Evolutionary conservation across 2,113 vertebrate species (phyloP).

Genomic region (Thymallus thymallus): DNA sequence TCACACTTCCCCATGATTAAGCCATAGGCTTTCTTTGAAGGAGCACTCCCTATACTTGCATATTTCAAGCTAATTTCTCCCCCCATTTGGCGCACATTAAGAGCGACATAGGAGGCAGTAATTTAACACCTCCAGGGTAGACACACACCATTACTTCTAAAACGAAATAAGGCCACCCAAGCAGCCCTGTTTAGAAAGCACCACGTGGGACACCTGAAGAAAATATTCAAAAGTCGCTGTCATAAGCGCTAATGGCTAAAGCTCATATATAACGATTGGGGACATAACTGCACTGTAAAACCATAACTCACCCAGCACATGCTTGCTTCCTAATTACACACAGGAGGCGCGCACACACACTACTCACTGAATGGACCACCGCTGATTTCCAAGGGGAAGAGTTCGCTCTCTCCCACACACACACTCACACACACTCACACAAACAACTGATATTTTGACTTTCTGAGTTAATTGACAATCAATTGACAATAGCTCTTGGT

Average conservation of each 20-base stretch:
- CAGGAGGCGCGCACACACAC: slow-evolving; percentile 2
- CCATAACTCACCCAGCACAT: slow-evolving; percentile 11
- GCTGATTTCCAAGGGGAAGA: neutral
- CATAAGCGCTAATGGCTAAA: slow-evolving; percentile 25
- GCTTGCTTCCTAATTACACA: slow-evolving; percentile 29
- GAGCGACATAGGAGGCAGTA: slow-evolving; percentile 17
- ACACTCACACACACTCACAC: slow-evolving; percentile 5
- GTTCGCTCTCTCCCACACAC: slow-evolving; percentile 22
- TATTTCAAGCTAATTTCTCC: slow-evolving; percentile 1
- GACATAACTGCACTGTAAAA: slow-evolving; percentile 18
- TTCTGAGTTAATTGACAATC: neutral
- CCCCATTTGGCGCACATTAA: slow-evolving; percentile 8
- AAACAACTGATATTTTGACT: neutral
- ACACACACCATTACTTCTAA: slow-evolving; percentile 38
- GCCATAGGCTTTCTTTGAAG: slow-evolving; percentile 10
- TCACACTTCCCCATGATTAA: slow-evolving; percentile 11
- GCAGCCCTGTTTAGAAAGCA: slow-evolving; percentile 9
- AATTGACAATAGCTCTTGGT: neutral
- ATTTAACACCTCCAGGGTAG: slow-evolving; percentile 34
- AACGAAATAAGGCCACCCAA: slow-evolving; percentile 49
- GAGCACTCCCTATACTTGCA: neutral
- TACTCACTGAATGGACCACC: neutral
- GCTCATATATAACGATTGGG: slow-evolving; percentile 28
- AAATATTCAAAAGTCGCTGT: slow-evolving; percentile 19
- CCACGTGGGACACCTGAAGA: slow-evolving; percentile 23